Evolutionary conservation across 1,140 invertebrate genomes (phyloP), one percentile per base, ranked within the genome.

Genomic region (Nasonia vitripennis): DNA sequence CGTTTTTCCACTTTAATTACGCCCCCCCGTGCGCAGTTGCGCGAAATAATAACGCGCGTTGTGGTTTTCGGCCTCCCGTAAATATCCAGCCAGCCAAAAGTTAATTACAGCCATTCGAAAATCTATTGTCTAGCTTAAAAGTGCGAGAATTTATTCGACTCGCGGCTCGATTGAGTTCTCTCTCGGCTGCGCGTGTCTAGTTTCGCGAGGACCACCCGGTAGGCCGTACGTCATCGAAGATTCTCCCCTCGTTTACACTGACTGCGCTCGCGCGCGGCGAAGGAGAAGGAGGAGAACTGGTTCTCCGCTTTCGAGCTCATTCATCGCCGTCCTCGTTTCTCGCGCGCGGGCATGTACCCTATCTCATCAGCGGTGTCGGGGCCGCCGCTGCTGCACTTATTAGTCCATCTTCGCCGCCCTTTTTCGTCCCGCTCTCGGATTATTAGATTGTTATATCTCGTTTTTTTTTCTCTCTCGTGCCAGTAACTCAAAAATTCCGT

Each of bases 151-250:
- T 37, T 31, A 3, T 41, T 37, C 11, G 17, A 20, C 9, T 31
- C 20, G 20, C 10, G 34, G 37, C 34, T 75, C 31, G 81, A 73
- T 37, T 77, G 74, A 77, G 45, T 86, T 83, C 62, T 86, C 27
- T 27, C 27, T 27, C 27, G 27, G 27, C 83, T 23, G 73, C 51
- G 37, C 83, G 27, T 27, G 77, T 55, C 79, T 87, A 84, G 75
- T 85, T 77, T 74, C 74, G 80, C 71, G 80, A 67, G 82, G 88
- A 90, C 88, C 89, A 90, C 88, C 88, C 87, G 84, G 86, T 83
- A 87, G 78, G 86, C 37, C 62, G 87, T 87, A 86, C 87, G 81
- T 88, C 88, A 89, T 89, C 86, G 85, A 86, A 87, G 79, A 81
- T 85, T 86, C 82, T 73, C 51, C 55, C 86, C 89, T 89, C 78